phyloP scores from a whole-genome alignment of 2,888 invertebrate species.

The Temnothorax rugatulus region DNA sequence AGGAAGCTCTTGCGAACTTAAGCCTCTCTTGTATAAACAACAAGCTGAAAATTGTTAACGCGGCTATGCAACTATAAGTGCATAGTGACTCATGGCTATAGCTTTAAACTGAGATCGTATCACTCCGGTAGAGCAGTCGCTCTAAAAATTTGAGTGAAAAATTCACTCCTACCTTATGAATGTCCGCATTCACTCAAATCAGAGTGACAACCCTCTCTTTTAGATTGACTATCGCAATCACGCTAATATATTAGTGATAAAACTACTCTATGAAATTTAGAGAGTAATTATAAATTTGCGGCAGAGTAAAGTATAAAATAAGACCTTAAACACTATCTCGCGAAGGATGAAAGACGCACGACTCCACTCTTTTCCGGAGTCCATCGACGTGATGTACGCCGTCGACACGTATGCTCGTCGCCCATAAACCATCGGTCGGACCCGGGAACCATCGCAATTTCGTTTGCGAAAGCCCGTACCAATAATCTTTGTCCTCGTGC shows the following conservation, averaged over 20 bases:
- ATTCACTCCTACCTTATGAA: too few relatives aligned
- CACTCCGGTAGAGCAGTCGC: too few relatives aligned
- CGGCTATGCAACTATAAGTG: not conserved
- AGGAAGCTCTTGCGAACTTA: slow-evolving; percentile 17
- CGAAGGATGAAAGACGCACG: not conserved
- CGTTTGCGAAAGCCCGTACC: not conserved
- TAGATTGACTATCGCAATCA: too few relatives aligned
- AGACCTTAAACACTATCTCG: not conserved
- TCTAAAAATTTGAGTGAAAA: too few relatives aligned
- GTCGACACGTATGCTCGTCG: not conserved
- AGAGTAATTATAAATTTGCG: not conserved
- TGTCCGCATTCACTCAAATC: too few relatives aligned
- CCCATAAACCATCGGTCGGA: slow-evolving; percentile 18
- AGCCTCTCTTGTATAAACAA: not conserved
- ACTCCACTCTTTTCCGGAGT: not conserved
- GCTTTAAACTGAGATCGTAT: too few relatives aligned
- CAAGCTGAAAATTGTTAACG: not conserved
- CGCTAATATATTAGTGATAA: too few relatives aligned
- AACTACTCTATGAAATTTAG: too few relatives aligned
- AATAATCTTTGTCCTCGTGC: slow-evolving; percentile 22
- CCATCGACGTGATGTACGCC: slow-evolving; percentile 12
- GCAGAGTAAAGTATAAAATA: not conserved
- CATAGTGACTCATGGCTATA: too few relatives aligned
- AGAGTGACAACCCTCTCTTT: too few relatives aligned
- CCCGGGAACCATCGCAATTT: slow-evolving; percentile 26